Percentiles rank a stretch among this genome's conserved stretches.
phyloP scores from a whole-genome alignment of 2,888 invertebrate species.

The Nipponacmea schrenckii region DNA sequence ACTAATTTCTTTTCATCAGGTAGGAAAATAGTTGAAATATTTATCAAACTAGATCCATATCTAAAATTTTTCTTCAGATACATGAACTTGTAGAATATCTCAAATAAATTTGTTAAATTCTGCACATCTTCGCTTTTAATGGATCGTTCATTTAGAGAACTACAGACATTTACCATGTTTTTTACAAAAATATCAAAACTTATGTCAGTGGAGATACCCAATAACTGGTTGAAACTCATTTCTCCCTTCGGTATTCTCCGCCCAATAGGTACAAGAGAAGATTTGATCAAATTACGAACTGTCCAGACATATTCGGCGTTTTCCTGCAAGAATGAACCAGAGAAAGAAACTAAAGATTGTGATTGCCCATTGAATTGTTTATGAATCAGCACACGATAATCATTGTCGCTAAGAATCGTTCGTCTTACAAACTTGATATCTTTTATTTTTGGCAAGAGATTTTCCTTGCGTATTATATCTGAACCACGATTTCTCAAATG shows the following conservation, averaged over 20 bases:
- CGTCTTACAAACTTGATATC: slow-evolving; percentile 26
- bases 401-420: not conserved
- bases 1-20: slow-evolving; percentile 26
- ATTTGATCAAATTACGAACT: not conserved
- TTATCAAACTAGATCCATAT: not conserved
- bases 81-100: not conserved
- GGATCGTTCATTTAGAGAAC: not conserved
- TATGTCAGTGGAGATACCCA: not conserved
- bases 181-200: not conserved
- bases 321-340: slow-evolving; percentile 6
- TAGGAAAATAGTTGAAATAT: slow-evolving; percentile 7
- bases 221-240: too few relatives aligned
- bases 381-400: not conserved
- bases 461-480: not conserved
- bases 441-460: slow-evolving; percentile 13
- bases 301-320: slow-evolving; percentile 14
- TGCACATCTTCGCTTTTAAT: not conserved
- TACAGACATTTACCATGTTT: not conserved
- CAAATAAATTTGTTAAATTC: not conserved
- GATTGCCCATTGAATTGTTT: slow-evolving; percentile 10
- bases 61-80: not conserved
- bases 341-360: slow-evolving; percentile 11
- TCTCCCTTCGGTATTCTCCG: too few relatives aligned
- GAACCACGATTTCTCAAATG: slow-evolving; percentile 18
- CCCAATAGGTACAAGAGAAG: not conserved